phyloP scores from a whole-genome alignment of 2,888 invertebrate species.

The Oligia latruncula region DNA sequence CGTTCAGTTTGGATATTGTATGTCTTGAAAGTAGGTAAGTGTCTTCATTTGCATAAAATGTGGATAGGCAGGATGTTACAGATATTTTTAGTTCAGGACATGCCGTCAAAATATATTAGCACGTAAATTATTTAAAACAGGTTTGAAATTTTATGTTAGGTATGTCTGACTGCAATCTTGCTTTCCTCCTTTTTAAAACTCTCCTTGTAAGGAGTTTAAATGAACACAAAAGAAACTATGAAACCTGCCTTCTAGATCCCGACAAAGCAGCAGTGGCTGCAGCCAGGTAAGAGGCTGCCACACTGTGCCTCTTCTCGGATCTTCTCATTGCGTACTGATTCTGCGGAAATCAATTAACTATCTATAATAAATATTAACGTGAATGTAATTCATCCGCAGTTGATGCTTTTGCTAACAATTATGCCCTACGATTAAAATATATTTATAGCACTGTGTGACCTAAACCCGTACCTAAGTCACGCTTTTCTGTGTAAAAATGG shows the following conservation, averaged over 20 bases:
- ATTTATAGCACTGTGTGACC: background rate
- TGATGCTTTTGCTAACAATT: constrained; percentile 5
- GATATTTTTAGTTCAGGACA: background rate
- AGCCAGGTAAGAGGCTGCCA: constrained; percentile 83
- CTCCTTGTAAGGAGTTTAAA: background rate
- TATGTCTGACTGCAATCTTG: background rate
- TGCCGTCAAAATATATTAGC: too few relatives aligned
- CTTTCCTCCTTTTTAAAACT: background rate
- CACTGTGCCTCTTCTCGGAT: constrained; percentile 78
- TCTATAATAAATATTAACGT: constrained; percentile 7
- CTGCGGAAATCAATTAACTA: constrained; percentile 44
- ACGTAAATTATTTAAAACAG: background rate
- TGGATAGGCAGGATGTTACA: background rate
- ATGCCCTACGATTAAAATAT: background rate
- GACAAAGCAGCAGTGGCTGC: constrained; percentile 84
- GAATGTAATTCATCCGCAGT: background rate
- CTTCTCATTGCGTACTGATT: constrained; percentile 64
- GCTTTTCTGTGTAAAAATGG: too few relatives aligned
- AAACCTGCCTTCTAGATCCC: constrained; percentile 72
- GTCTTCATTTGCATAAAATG: background rate
- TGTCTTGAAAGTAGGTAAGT: background rate
- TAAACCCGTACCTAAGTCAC: too few relatives aligned
- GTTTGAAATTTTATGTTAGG: background rate
- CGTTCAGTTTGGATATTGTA: background rate
- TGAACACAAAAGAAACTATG: constrained; percentile 1